These are phyloP conservation scores for Coleophora deauratella DNA, from an alignment of 2,888 invertebrate species.

Conservation along the genomic window DNA sequence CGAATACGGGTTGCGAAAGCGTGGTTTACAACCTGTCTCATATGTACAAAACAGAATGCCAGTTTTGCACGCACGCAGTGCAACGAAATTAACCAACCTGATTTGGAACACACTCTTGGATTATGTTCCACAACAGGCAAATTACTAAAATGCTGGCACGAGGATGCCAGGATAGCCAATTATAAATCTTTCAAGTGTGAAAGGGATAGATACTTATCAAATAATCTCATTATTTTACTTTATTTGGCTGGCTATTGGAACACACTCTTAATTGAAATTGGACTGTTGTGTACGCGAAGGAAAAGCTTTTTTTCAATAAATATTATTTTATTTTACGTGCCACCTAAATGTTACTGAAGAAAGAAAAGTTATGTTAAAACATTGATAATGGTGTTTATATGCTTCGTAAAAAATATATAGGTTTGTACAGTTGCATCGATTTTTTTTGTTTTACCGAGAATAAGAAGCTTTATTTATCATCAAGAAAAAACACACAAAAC, in stretches of 20 bases:
- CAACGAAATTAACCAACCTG: neutral
- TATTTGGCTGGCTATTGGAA: no score
- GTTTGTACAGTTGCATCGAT: slow-evolving; percentile 36
- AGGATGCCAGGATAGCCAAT: no score
- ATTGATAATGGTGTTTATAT: slow-evolving; percentile 33
- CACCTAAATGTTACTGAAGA: neutral
- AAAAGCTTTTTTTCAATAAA: no score
- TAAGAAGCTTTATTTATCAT: slow-evolving; percentile 5
- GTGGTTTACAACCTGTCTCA: neutral
- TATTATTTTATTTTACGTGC: no score
- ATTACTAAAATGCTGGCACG: neutral
- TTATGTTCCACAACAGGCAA: neutral
- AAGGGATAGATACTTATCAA: no score
- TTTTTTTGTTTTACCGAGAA: slow-evolving; percentile 32
- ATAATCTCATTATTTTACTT: no score
- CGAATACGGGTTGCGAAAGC: neutral
- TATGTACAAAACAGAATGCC: neutral
- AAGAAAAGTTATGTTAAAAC: slow-evolving; percentile 9
- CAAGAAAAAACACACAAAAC: no score
- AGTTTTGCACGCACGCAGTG: neutral
- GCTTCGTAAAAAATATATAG: slow-evolving; percentile 34
- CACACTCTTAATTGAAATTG: no score
- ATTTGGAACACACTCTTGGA: neutral
- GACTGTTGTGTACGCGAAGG: no score
- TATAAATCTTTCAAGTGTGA: no score